These are phyloP conservation scores for Drosophila rellima DNA, from an alignment of 2,888 invertebrate species.

Conservation along the genomic window DNA sequence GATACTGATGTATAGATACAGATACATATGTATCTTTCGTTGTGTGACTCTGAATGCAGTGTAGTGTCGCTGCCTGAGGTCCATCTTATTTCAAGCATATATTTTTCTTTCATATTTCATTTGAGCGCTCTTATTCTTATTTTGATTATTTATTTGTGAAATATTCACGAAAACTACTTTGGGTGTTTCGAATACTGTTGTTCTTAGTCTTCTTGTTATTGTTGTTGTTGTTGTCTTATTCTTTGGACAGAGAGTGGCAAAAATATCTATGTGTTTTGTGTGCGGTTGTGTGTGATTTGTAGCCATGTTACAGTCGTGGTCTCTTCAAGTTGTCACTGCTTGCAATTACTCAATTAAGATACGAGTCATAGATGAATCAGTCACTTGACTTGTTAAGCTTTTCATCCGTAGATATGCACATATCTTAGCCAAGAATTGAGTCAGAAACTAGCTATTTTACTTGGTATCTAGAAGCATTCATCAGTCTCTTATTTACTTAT, in stretches of 20 bases:
- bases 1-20: slow-evolving; percentile 31
- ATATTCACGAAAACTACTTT: slow-evolving; percentile 65
- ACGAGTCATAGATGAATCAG: slow-evolving; percentile 13
- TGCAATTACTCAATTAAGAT: slow-evolving; percentile 1
- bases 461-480: slow-evolving; percentile 15
- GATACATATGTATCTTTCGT: slow-evolving; percentile 41
- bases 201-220: slow-evolving; percentile 22
- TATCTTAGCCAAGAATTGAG: slow-evolving; percentile 32
- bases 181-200: slow-evolving; percentile 36
- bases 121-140: slow-evolving; percentile 45
- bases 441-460: slow-evolving; percentile 22
- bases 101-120: slow-evolving; percentile 61
- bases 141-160: slow-evolving; percentile 38
- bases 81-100: slow-evolving; percentile 70
- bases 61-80: slow-evolving; percentile 35
- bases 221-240: slow-evolving; percentile 36
- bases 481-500: slow-evolving; percentile 10
- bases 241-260: slow-evolving; percentile 63
- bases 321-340: slow-evolving; percentile 25
- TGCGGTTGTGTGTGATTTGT: slow-evolving; percentile 25
- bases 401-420: slow-evolving; percentile 7
- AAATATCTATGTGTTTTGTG: slow-evolving; percentile 45
- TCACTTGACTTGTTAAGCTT: not conserved
- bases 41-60: slow-evolving; percentile 54
- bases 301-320: slow-evolving; percentile 52